phyloP scores from a whole-genome alignment of 2,888 invertebrate genomes.

The Ashinkailepas kermadecensis region DNA sequence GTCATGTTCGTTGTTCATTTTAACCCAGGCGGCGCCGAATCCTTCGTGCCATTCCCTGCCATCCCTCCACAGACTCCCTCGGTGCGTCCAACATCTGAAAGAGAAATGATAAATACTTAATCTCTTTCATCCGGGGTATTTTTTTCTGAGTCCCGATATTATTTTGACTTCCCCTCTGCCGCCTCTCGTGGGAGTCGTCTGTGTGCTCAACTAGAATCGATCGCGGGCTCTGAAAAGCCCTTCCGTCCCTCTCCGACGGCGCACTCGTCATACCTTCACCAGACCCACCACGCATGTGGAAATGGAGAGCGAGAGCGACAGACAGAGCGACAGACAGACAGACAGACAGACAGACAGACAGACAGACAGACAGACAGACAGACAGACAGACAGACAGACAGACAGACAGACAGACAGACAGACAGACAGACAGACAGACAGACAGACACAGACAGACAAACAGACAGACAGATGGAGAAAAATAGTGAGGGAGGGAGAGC shows the following conservation, averaged over 20 bases:
- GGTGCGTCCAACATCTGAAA: not conserved
- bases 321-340: too few relatives aligned
- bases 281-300: not conserved
- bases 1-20: too few relatives aligned
- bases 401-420: too few relatives aligned
- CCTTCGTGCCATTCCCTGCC: too few relatives aligned
- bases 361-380: not conserved
- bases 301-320: too few relatives aligned
- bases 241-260: not conserved
- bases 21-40: too few relatives aligned
- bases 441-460: too few relatives aligned
- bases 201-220: conserved; percentile 9
- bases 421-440: too few relatives aligned
- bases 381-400: not conserved
- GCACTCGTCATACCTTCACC: too few relatives aligned
- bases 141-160: conserved; percentile 16
- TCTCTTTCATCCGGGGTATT: conserved; percentile 10
- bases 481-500: too few relatives aligned
- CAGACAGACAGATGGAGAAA: too few relatives aligned
- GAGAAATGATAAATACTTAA: conserved; percentile 21
- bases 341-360: not conserved
- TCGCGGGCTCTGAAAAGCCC: not conserved
- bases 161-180: conserved; percentile 15
- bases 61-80: not conserved
- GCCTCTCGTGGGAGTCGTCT: not conserved